Percentiles rank a stretch among this genome's conserved stretches.
These are phyloP conservation scores for Notodonta dromedarius DNA, from an alignment of 2,888 invertebrate genomes.

Conservation along the genomic window DNA sequence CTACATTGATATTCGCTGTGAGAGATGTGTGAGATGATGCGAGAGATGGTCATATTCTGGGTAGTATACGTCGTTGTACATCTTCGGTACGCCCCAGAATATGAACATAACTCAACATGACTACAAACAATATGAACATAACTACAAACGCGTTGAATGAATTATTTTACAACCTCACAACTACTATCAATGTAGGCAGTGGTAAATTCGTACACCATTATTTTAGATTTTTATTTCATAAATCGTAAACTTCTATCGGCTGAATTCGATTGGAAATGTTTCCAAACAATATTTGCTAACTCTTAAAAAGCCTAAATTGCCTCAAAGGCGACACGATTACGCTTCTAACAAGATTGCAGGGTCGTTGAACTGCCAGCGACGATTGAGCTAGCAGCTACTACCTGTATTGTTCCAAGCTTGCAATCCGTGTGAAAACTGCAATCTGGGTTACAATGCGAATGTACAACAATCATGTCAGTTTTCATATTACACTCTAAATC, in stretches of 20 bases:
- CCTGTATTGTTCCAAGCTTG: conserved; percentile 67
- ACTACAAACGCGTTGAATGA: not conserved
- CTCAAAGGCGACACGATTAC: conserved; percentile 37
- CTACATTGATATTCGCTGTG: too few species aligned
- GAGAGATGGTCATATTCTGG: too few species aligned
- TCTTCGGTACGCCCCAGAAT: too few species aligned
- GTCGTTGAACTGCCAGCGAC: conserved; percentile 62
- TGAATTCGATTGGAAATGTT: conserved; percentile 29
- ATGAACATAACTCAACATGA: not conserved
- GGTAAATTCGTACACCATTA: not conserved
- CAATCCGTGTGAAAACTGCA: conserved; percentile 75
- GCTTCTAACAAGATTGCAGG: conserved; percentile 42
- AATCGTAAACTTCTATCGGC: conserved; percentile 9
- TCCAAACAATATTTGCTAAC: conserved; percentile 26
- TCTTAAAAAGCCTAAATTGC: conserved; percentile 33
- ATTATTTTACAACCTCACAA: not conserved
- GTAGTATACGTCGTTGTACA: too few species aligned
- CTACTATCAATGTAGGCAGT: too few species aligned
- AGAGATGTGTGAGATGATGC: too few species aligned
- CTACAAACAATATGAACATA: not conserved
- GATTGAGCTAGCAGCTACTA: conserved; percentile 54
- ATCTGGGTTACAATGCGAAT: conserved; percentile 57
- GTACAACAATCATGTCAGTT: conserved; percentile 40
- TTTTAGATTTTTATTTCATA: not conserved
- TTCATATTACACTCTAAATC: conserved; percentile 33